These are phyloP conservation scores for Spondyliosoma cantharus DNA, from an alignment of 2,797 vertebrate species.

Conservation along the genomic window DNA sequence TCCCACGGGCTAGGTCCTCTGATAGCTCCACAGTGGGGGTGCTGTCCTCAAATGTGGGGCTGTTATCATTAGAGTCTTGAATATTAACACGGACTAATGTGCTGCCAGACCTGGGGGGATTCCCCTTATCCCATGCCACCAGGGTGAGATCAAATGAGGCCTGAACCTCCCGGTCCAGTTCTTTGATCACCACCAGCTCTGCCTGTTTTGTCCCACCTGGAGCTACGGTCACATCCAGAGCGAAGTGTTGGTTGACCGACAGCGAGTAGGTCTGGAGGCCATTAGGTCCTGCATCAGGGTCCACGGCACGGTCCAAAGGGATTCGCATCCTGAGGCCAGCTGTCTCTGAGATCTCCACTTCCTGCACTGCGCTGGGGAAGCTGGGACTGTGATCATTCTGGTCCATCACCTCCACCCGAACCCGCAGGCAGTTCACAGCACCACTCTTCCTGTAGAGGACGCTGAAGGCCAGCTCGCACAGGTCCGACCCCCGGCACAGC, in stretches of 20 bases:
- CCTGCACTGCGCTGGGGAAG: constrained; percentile 87
- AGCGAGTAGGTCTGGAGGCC: constrained; percentile 87
- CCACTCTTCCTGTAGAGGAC: constrained; percentile 87
- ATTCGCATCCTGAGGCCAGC: constrained; percentile 88
- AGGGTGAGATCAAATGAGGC: constrained; percentile 87
- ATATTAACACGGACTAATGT: constrained; percentile 88
- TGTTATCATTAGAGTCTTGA: constrained; percentile 95
- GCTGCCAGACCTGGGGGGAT: constrained; percentile 89
- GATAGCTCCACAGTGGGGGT: constrained; percentile 85
- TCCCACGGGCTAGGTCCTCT: constrained; percentile 88
- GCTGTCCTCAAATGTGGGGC: constrained; percentile 89
- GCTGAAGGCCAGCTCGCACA: constrained; percentile 90
- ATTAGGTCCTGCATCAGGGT: constrained; percentile 88
- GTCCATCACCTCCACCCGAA: constrained; percentile 91
- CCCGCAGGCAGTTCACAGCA: constrained; percentile 86
- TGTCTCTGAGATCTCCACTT: constrained; percentile 93
- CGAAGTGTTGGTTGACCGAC: constrained; percentile 89
- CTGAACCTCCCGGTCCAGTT: constrained; percentile 91
- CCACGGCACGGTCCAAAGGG: constrained; percentile 90
- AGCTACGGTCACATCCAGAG: constrained; percentile 85
- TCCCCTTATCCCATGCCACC: constrained; percentile 90
- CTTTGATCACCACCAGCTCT: constrained; percentile 90
- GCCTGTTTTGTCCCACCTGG: constrained; percentile 88
- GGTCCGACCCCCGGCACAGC: constrained; percentile 87
- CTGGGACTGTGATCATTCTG: constrained; percentile 91